These are phyloP conservation scores for Spongilla lacustris DNA, from an alignment of 37 sponge, comb jelly and placozoan species.

Conservation along the genomic window DNA sequence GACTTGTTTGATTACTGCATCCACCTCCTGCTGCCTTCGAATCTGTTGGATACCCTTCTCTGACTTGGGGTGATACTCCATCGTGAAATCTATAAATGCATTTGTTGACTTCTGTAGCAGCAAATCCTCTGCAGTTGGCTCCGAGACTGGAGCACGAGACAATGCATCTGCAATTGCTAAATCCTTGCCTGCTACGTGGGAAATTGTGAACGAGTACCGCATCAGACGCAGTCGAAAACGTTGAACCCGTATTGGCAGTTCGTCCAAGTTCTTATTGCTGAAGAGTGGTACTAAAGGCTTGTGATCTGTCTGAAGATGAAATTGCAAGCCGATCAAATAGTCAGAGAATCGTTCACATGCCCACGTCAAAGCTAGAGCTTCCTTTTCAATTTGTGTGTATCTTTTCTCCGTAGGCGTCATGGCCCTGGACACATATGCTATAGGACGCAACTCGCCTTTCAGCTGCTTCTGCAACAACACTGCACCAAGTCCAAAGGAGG, in stretches of 20 bases:
- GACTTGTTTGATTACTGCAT: constrained; percentile 33
- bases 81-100: not conserved
- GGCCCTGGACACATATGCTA: constrained; percentile 54
- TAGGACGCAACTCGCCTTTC: constrained; percentile 26
- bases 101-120: not conserved
- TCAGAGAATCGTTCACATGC: constrained; percentile 48
- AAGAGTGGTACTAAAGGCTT: constrained; percentile 63
- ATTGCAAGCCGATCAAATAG: constrained; percentile 34
- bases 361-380: constrained; percentile 47
- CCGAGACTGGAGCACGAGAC: constrained; percentile 30
- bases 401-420: constrained; percentile 47
- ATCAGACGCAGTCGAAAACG: constrained; percentile 51
- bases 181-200: constrained; percentile 61
- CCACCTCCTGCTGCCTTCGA: constrained; percentile 21
- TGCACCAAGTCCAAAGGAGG: constrained; percentile 48
- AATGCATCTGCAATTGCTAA: constrained; percentile 54
- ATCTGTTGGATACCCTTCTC: constrained; percentile 38
- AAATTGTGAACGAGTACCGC: constrained; percentile 47
- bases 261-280: constrained; percentile 45
- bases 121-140: not conserved
- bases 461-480: constrained; percentile 34
- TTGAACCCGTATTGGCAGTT: constrained; percentile 51
- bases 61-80: constrained; percentile 23
- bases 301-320: constrained; percentile 60
- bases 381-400: constrained; percentile 66